Conservation (phyloP, 2,113 vertebrate species). For the Tetrax tetrax region DNA sequence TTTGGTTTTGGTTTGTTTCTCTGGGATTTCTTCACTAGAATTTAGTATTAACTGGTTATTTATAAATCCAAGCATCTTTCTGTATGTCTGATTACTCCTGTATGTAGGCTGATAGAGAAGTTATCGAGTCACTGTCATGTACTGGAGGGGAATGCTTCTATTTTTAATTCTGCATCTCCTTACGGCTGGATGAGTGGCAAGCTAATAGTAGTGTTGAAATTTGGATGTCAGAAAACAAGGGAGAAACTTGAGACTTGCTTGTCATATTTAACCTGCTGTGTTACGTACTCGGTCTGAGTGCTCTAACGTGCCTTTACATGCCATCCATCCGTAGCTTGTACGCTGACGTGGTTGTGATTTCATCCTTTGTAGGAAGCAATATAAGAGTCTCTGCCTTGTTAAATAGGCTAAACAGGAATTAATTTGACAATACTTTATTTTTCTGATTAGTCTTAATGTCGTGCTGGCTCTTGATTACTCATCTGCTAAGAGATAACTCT, state of each 20-base stretch:
- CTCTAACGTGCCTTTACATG: neutral
- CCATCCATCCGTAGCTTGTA: neutral
- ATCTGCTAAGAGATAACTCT: neutral
- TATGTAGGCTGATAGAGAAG: neutral
- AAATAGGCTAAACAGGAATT: neutral
- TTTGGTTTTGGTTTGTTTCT: conserved; percentile 13
- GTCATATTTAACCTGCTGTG: neutral
- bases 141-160: neutral
- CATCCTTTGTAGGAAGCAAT: neutral
- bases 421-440: neutral
- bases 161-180: neutral
- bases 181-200: neutral
- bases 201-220: neutral
- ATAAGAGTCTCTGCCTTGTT: neutral
- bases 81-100: neutral
- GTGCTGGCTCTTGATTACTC: neutral
- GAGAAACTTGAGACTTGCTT: neutral
- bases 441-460: neutral
- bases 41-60: neutral
- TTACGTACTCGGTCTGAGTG: neutral
- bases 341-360: neutral
- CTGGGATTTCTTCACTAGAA: neutral
- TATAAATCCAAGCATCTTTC: neutral
- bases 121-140: neutral
- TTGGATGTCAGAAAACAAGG: neutral